phyloP scores from a whole-genome alignment of 2,888 invertebrate species.

The Plagiodera versicolora region DNA sequence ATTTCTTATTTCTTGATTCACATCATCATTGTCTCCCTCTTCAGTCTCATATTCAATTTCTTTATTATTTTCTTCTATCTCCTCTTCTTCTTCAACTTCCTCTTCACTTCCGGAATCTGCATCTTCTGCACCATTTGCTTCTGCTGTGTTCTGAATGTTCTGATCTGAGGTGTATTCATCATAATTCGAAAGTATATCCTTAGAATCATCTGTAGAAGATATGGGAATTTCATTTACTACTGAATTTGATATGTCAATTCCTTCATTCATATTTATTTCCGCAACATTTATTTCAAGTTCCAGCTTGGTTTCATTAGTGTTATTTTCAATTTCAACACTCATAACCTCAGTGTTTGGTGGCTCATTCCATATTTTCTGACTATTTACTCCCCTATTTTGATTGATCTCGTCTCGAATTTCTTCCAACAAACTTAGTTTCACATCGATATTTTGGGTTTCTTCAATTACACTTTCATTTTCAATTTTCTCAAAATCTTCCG shows the following conservation, averaged over 20 bases:
- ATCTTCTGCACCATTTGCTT: not conserved
- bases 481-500: slow-evolving; percentile 41
- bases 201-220: too few relatives aligned
- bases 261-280: not conserved
- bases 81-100: slow-evolving; percentile 13
- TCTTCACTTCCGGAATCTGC: slow-evolving; percentile 1
- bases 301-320: not conserved
- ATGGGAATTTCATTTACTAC: too few relatives aligned
- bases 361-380: not conserved
- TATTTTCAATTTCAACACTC: not conserved
- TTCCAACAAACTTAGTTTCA: slow-evolving; percentile 1
- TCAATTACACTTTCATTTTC: slow-evolving; percentile 44
- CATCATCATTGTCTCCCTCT: slow-evolving; percentile 14
- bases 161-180: too few relatives aligned
- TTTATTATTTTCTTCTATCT: slow-evolving; percentile 12
- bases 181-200: too few relatives aligned
- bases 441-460: slow-evolving; percentile 45
- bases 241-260: not conserved
- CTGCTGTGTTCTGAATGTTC: not conserved
- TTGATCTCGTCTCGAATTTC: slow-evolving; percentile 1
- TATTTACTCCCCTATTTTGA: not conserved
- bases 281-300: not conserved
- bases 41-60: slow-evolving; percentile 16
- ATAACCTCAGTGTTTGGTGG: not conserved
- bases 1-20: slow-evolving; percentile 12